Base-by-base conservation (phyloP, 2,797 vertebrate genomes). In the Enteromius treurensis region DNA sequence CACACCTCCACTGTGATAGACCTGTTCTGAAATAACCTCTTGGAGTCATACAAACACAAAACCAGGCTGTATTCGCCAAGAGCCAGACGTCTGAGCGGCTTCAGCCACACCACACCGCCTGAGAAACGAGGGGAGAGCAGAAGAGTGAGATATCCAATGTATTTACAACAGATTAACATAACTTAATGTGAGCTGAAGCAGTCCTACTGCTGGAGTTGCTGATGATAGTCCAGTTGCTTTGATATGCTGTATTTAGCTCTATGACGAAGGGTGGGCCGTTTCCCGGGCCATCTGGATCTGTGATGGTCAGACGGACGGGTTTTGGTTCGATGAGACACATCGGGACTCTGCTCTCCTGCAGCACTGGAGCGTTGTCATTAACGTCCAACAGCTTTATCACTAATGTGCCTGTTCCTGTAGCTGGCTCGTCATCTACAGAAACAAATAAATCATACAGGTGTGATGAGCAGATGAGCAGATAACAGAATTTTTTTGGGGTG, bases 321-420 rank as follows among this genome's bases (percentile, higher is more conserved):
- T 86, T 87, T 0, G 96, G 93, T 13, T 94, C 85, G 1, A 34
- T 86, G 69, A 86, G 95, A 88, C 96, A 97, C 55, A 97, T 76
- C 3, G 58, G 92, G 0, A 92, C 91, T 19, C 64, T 51, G 1
- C 85, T 91, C 89, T 92, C 89, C 74, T 76, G 92, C 93, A 0
- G 92, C 90, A 84, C 89, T 0, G 97, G 97, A 55, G 83, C 89
- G 0, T 96, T 94, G 91, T 98, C 96, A 0, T 98, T 97, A 77
- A 96, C 90, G 0, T 97, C 97, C 19, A 88, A 68, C n/a, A 97
- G 88, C 4, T 84, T 83, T 29, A 97, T 89, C 45, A 95, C 84
- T 83, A 97, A 92, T 0, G 95, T 96, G 2, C 95, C 95, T 0
- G 96, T 97, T 58, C 96, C 96, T 0, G 96, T 97, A 19, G 91